Evolutionary conservation across 2,113 vertebrate genomes (phyloP).

Genomic region (Chaenogobius annularis): DNA sequence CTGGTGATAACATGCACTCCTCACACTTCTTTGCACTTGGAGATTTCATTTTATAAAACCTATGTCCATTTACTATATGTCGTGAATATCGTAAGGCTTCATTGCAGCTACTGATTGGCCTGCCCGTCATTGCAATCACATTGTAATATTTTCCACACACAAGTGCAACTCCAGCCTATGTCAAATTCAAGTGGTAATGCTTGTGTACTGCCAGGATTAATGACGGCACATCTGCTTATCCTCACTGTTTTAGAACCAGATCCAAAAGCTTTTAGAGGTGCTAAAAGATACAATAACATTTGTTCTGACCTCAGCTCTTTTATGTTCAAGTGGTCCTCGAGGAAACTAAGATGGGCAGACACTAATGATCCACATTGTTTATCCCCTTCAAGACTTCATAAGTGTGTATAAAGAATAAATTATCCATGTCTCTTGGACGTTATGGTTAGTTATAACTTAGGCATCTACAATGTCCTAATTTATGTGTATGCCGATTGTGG

Average conservation of each 20-base stretch:
- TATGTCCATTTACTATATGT: background rate
- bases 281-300: background rate
- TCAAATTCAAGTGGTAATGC: slow-evolving; percentile 37
- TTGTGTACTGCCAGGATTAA: slow-evolving; percentile 15
- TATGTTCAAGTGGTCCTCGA: background rate
- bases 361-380: background rate
- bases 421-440: too few species aligned
- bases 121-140: slow-evolving; percentile 33
- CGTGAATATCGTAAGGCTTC: slow-evolving; percentile 9
- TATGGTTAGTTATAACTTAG: too few species aligned
- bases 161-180: slow-evolving; percentile 19
- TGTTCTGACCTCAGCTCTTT: background rate
- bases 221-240: slow-evolving; percentile 30
- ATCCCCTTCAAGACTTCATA: background rate
- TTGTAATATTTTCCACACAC: slow-evolving; percentile 11
- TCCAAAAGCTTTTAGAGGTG: slow-evolving; percentile 1
- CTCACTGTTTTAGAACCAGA: background rate
- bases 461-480: too few species aligned
- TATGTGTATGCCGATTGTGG: too few species aligned
- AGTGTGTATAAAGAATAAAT: too few species aligned
- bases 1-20: slow-evolving; percentile 39
- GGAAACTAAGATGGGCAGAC: background rate
- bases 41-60: background rate
- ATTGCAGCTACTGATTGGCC: slow-evolving; percentile 31
- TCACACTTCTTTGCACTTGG: slow-evolving; percentile 32